Base-by-base conservation (phyloP, 2,113 vertebrate genomes). In the Rhinoderma darwinii region DNA sequence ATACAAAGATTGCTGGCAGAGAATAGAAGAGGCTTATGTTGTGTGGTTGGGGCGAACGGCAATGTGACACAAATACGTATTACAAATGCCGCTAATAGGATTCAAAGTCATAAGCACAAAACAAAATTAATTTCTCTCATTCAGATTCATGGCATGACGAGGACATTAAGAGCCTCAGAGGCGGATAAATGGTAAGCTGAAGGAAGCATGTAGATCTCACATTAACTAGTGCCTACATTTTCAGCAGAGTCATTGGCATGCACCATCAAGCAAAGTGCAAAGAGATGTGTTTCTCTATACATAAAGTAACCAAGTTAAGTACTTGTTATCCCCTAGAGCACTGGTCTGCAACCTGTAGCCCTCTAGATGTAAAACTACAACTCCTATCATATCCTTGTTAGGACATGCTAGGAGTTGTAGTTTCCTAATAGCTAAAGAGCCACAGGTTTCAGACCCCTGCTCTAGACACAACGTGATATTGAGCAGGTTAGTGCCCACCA, bases 221-320 rank as follows among this genome's bases (percentile, higher is more conserved):
- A 90, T 27, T 78, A 89, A 83, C 9, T 83, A 84, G 73, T 84
- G 85, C 75, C 73, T 81, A 85, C 88, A 88, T 74, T 18, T 89
- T 89, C 27, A 59, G 89, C 59, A 87, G 59, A 37, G 85, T 86
- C 83, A 84, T 50, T 86, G 74, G 70, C 50, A 89, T 75, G 50
- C 68, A 59, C 32, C 56, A 74, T 44, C 54, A 32, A 30, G 56
- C 84, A 90, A 90, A 85, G 90, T 90, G 91, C 79, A 88, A 96
- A 92, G 98, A 99, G 82, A 32, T 25, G 61, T 59, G 30, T 82
- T 20, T 8, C 37, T 41, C 37, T 68, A 37, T 37, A 10, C 68
- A 22, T 25, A 37, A 37, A 6, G 32, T 15, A 35, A 68, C 12
- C 30, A 35, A 32, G 32, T 11, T 68, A 68, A 4, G 27, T 2